A percentile compares a stretch with the other conserved stretches of the same genome.
Evolutionary conservation across 2,888 invertebrate genomes (phyloP).

Genomic region (Cyaniris semiargus): DNA sequence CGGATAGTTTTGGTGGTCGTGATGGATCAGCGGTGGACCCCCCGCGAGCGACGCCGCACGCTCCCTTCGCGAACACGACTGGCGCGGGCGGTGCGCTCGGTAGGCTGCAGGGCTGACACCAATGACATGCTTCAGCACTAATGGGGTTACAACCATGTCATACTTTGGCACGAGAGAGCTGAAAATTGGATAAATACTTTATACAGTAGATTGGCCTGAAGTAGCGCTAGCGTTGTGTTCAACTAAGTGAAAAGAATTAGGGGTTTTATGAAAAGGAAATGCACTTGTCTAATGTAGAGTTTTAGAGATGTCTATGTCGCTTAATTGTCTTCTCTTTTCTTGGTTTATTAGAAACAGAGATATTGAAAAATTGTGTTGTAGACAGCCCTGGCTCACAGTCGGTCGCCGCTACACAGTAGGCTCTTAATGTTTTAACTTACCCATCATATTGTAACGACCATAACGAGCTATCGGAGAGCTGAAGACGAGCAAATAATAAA

Average conservation of each 20-base stretch:
- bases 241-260: too few relatives aligned
- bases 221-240: too few relatives aligned
- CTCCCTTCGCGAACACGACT: constrained; percentile 59
- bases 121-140: not conserved
- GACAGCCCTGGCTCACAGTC: constrained; percentile 33
- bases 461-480: constrained; percentile 16
- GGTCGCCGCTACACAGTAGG: constrained; percentile 34
- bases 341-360: not conserved
- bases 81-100: constrained; percentile 52
- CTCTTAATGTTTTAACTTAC: constrained; percentile 27
- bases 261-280: too few relatives aligned
- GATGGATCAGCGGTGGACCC: constrained; percentile 70
- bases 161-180: too few relatives aligned
- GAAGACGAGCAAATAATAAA: constrained; percentile 14
- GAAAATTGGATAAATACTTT: too few relatives aligned
- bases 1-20: constrained; percentile 68
- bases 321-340: not conserved
- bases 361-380: not conserved
- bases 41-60: constrained; percentile 56
- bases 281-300: too few relatives aligned
- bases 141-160: not conserved
- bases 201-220: too few relatives aligned
- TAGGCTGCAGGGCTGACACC: constrained; percentile 38
- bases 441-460: constrained; percentile 18
- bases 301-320: too few relatives aligned